Evolutionary conservation across 2,888 invertebrate species (phyloP).

Genomic region (Lochmaea crataegi): DNA sequence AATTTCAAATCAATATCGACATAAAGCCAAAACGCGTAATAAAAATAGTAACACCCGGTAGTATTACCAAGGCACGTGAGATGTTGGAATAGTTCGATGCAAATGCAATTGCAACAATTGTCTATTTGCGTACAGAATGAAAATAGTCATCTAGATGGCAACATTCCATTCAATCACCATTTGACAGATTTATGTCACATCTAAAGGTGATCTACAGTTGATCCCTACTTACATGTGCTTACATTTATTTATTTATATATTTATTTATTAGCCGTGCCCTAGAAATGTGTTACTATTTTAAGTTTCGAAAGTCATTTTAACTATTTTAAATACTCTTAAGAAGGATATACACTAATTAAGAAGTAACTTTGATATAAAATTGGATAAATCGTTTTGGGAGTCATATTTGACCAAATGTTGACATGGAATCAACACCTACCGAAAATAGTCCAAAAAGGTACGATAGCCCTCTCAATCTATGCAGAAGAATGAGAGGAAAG

Average conservation of each 20-base stretch:
- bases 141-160: constrained; percentile 46
- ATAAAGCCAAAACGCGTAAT: not conserved
- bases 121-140: constrained; percentile 55
- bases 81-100: constrained; percentile 41
- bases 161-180: constrained; percentile 44
- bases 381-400: too few species aligned
- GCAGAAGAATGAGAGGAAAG: too few species aligned
- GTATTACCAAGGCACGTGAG: constrained; percentile 17
- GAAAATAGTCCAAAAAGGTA: too few species aligned
- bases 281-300: constrained; percentile 10
- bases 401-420: too few species aligned
- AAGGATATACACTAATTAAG: not conserved
- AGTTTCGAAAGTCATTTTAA: constrained; percentile 3
- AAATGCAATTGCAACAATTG: constrained; percentile 49
- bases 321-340: constrained; percentile 1
- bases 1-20: not conserved
- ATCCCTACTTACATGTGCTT: constrained; percentile 7
- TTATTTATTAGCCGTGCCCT: constrained; percentile 14
- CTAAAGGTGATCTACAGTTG: constrained; percentile 33
- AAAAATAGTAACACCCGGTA: constrained; percentile 19
- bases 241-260: constrained; percentile 15
- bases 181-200: constrained; percentile 47
- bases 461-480: too few species aligned
- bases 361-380: not conserved
- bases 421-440: too few species aligned